Evolutionary conservation across 1,140 invertebrate species (phyloP), one percentile per base, ranked within the genome.

Genomic region (Listronotus bonariensis): DNA sequence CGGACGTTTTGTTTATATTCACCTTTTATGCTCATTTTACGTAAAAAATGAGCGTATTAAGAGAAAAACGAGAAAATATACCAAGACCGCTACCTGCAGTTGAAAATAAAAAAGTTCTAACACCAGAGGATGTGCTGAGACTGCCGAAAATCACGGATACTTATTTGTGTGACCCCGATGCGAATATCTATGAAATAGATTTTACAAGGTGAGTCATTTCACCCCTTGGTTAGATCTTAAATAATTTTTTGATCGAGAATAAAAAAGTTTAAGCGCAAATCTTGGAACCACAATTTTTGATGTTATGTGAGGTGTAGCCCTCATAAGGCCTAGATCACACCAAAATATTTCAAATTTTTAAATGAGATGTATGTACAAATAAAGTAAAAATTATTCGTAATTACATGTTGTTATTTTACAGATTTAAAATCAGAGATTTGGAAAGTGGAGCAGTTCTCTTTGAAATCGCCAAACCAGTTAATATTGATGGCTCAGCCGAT

Each of bases 161-260:
- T 32, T 99, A 98, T 79, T 82, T 99, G 36, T 98, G 96, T 78
- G 88, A 90, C 62, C 92, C 94, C 15, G 94, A 97, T 74, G 96
- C 93, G 18, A 99, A 99, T 81, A 85, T 97, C 55, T 99, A 95
- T 82, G 93, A 97, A 71, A 99, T 99, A 76, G 96, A 99, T 80
- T 99, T 99, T 80, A 97, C 95, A 31, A 85, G 93, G 68, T 63
- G 55, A 46, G 26, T 18, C 20, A 26, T 26, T 26, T 26, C 5
- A 3, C 20, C 20, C 20, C 5, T 26, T 26, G 20, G 1, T 26
- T 26, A 26, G 20, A 5, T n/a, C n/a, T n/a, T n/a, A n/a, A n/a
- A n/a, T n/a, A n/a, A n/a, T n/a, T n/a, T n/a, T n/a, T n/a, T n/a
- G n/a, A n/a, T n/a, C n/a, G n/a, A n/a, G n/a, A n/a, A n/a, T n/a